Conservation (phyloP, 1,140 invertebrate species). For the Matsumurasca onukii region DNA sequence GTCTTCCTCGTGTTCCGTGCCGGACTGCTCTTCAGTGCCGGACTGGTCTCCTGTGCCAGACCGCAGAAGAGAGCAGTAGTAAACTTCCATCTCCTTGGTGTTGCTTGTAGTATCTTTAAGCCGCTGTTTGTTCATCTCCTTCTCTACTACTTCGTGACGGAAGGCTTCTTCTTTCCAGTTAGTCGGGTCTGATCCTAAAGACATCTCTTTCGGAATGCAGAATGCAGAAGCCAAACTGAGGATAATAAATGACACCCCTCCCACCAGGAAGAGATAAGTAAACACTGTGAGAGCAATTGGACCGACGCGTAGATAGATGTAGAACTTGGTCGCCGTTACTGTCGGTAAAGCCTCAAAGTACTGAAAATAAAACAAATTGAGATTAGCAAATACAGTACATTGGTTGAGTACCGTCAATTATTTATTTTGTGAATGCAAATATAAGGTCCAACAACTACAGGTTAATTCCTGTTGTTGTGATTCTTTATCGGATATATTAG, state of each 20-base stretch:
- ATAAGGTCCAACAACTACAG: too few relatives aligned
- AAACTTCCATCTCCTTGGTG: slow-evolving; percentile 48
- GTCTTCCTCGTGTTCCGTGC: slow-evolving; percentile 6
- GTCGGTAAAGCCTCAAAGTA: slow-evolving; percentile 65
- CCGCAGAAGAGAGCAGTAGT: slow-evolving; percentile 49
- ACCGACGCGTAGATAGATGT: slow-evolving; percentile 67
- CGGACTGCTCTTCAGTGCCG: not conserved
- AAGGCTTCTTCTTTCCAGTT: slow-evolving; percentile 44
- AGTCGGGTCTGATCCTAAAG: slow-evolving; percentile 40
- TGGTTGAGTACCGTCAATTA: too few relatives aligned
- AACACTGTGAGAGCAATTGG: slow-evolving; percentile 58
- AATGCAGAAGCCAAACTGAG: slow-evolving; percentile 50
- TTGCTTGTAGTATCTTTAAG: slow-evolving; percentile 24
- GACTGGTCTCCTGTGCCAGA: slow-evolving; percentile 35
- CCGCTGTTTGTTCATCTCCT: slow-evolving; percentile 33
- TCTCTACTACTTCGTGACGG: slow-evolving; percentile 32
- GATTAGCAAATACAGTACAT: too few relatives aligned
- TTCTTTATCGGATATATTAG: too few relatives aligned
- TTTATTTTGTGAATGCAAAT: too few relatives aligned
- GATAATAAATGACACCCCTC: slow-evolving; percentile 55
- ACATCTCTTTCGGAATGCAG: slow-evolving; percentile 44
- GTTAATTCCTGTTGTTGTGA: too few relatives aligned
- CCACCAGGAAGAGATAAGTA: slow-evolving; percentile 59
- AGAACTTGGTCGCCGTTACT: slow-evolving; percentile 61
- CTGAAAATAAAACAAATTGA: slow-evolving; percentile 56